Percentiles rank a stretch among this genome's conserved stretches.
These are phyloP conservation scores for Spea hammondii DNA, from an alignment of 2,797 vertebrate species.

Conservation along the genomic window DNA sequence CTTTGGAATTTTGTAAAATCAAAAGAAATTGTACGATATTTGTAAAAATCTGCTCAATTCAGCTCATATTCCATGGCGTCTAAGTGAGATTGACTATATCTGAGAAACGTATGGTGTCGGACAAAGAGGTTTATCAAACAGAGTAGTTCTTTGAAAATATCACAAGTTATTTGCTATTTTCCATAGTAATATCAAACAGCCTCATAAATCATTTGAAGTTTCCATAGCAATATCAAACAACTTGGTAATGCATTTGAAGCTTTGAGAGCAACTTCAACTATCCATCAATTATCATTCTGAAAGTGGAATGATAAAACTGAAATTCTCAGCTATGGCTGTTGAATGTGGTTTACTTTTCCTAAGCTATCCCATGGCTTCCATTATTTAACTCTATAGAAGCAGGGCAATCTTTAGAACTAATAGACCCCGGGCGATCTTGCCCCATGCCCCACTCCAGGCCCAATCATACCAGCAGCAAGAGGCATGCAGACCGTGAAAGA, in stretches of 20 bases:
- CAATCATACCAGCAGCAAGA: too few relatives aligned
- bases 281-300: not conserved
- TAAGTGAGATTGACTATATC: not conserved
- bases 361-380: too few relatives aligned
- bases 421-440: too few relatives aligned
- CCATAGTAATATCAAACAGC: not conserved
- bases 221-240: conserved; percentile 3
- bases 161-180: conserved; percentile 1
- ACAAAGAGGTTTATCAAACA: conserved; percentile 5
- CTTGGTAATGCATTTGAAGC: conserved; percentile 2
- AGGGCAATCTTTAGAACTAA: too few relatives aligned
- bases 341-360: too few relatives aligned
- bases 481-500: too few relatives aligned
- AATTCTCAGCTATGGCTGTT: too few relatives aligned
- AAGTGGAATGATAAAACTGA: too few relatives aligned
- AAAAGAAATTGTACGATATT: not conserved
- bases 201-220: conserved; percentile 3
- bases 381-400: too few relatives aligned
- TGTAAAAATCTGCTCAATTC: not conserved
- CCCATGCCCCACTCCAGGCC: too few relatives aligned
- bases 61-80: not conserved
- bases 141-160: conserved; percentile 1
- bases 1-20: too few relatives aligned
- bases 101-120: not conserved
- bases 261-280: not conserved